Evolutionary conservation across 1,140 invertebrate species (phyloP), one percentile per base, ranked within the genome.

Genomic region (Drosophila fuyamai): DNA sequence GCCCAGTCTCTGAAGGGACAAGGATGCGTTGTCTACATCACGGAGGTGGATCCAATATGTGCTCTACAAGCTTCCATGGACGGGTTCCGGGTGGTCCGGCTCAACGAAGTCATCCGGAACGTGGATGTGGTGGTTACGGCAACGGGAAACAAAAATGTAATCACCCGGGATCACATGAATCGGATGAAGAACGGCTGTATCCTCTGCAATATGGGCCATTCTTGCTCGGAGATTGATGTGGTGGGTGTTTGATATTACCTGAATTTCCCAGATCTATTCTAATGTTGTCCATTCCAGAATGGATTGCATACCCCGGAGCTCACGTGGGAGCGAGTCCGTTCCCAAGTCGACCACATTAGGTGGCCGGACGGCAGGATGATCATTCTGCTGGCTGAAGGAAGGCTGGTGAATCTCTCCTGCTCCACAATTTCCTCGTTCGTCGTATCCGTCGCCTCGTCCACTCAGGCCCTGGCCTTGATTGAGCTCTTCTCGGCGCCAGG

Each of bases 61-160:
- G 98, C 98, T 29, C 94, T 99, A 16, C 98, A 99, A 94, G 98
- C 98, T 96, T 97, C 97, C 93, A 99, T 99, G 98, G 98, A 99
- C 92, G 98, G 98, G 0, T 98, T 97, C 92, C 95, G 97, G 77
- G 98, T 99, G 44, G 97, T 99, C 55, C 98, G 98, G 92, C 93
- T 99, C 40, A 97, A 96, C 85, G 98, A 97, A 94, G 97, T 94
- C n/a, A 96, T 99, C 50, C 94, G 97, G 47, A 96, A 95, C 90
- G 97, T 98, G 27, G 98, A 99, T 93, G 97, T 99, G 76, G 96
- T 99, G 27, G 96, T 99, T 63, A 99, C 98, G 12, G 98, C 98
- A 43, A 98, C 98, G 4, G 98, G 98, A 8, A 99, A 98, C 92
- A 99, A 99, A 93, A 97, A 98, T 90, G 97, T 99, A 5, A 97